phyloP scores from a whole-genome alignment of 2,888 invertebrate species.

The Sarcophaga subvicina region DNA sequence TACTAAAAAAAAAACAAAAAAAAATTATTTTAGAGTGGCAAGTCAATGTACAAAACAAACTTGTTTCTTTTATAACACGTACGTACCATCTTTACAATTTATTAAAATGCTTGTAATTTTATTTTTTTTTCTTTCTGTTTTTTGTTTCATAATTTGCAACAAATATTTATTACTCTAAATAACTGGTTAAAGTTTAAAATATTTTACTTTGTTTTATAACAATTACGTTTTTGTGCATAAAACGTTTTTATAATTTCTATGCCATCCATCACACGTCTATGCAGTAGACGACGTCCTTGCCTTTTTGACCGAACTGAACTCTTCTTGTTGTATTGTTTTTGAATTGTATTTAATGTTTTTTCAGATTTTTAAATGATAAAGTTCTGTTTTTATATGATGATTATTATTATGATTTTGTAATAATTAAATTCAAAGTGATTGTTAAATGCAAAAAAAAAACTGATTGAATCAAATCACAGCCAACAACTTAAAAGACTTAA shows the following conservation, averaged over 20 bases:
- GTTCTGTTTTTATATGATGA: not conserved
- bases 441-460: no score
- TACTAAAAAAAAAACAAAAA: not conserved
- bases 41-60: slow-evolving; percentile 1
- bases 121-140: slow-evolving; percentile 28
- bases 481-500: no score
- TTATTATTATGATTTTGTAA: no score
- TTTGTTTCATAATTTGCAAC: slow-evolving; percentile 2
- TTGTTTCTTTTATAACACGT: slow-evolving; percentile 19
- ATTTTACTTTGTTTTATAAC: slow-evolving; percentile 13
- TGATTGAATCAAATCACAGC: no score
- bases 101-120: not conserved
- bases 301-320: slow-evolving; percentile 16
- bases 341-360: slow-evolving; percentile 8
- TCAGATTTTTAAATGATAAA: not conserved
- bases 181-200: slow-evolving; percentile 22
- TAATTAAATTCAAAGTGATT: no score
- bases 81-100: slow-evolving; percentile 1
- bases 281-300: slow-evolving; percentile 41
- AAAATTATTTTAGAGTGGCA: not conserved
- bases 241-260: slow-evolving; percentile 35
- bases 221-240: slow-evolving; percentile 7
- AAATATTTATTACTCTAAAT: slow-evolving; percentile 21
- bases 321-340: slow-evolving; percentile 52
- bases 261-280: slow-evolving; percentile 9